Conservation (phyloP, 2,888 invertebrate genomes). For the Aleiodes leptofemur region DNA sequence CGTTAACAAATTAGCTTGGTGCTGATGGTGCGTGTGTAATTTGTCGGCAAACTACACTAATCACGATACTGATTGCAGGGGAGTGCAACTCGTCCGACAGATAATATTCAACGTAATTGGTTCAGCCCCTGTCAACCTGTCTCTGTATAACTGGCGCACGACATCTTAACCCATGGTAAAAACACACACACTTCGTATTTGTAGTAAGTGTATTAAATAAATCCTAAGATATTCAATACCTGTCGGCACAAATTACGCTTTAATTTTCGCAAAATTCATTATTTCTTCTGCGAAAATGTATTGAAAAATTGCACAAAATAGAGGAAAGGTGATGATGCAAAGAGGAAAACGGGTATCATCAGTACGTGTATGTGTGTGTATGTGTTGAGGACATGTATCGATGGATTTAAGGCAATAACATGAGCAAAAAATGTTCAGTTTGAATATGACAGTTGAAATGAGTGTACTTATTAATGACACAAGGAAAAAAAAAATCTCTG, state of each 20-base stretch:
- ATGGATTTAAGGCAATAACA: too few species aligned
- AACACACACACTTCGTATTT: not conserved
- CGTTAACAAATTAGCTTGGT: conserved; percentile 70
- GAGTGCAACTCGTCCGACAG: conserved; percentile 67
- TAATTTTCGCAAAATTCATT: conserved; percentile 64
- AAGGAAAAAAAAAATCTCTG: too few species aligned
- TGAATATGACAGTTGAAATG: too few species aligned
- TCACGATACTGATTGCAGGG: conserved; percentile 70
- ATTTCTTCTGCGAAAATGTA: conserved; percentile 52
- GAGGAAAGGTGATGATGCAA: not conserved
- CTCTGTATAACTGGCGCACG: conserved; percentile 63
- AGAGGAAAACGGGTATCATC: conserved; percentile 9
- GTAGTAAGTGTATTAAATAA: conserved; percentile 23
- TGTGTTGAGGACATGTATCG: conserved; percentile 6
- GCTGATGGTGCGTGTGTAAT: conserved; percentile 48
- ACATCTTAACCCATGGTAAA: conserved; percentile 66
- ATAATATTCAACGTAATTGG: conserved; percentile 72
- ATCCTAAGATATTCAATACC: conserved; percentile 16
- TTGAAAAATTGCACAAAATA: conserved; percentile 33
- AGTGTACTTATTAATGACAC: too few species aligned
- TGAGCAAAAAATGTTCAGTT: too few species aligned
- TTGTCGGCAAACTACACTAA: conserved; percentile 62
- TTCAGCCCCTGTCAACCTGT: conserved; percentile 73
- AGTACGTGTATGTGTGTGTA: too few species aligned
- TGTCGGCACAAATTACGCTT: conserved; percentile 53